Evolutionary conservation across 2,113 vertebrate genomes (phyloP).

Genomic region (Salvelinus alpinus): DNA sequence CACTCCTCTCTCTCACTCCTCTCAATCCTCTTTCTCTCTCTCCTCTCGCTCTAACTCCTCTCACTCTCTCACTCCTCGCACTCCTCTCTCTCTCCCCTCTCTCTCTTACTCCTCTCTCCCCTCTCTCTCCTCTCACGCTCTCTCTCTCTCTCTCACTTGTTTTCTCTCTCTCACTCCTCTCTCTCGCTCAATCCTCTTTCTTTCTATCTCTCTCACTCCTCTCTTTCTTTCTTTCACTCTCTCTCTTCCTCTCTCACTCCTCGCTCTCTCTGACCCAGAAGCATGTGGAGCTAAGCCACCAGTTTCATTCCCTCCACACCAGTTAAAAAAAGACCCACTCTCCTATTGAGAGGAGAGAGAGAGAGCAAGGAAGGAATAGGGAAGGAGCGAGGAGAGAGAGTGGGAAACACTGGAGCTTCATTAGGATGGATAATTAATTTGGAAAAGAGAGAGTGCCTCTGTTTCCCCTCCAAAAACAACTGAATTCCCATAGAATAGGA

Average conservation of each 20-base stretch:
- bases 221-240: background rate
- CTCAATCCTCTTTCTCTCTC: too few species aligned
- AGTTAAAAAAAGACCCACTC: constrained; percentile 63
- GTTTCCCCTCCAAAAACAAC: background rate
- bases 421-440: constrained; percentile 8
- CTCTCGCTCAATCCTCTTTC: background rate
- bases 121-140: background rate
- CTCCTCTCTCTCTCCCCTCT: background rate
- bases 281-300: constrained; percentile 17
- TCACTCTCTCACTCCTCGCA: too few species aligned
- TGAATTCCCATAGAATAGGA: background rate
- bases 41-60: too few species aligned
- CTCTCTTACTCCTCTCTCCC: background rate
- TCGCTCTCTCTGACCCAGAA: constrained; percentile 64
- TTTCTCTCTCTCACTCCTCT: background rate
- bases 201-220: background rate
- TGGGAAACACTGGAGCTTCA: background rate
- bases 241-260: constrained; percentile 11
- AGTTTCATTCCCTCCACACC: constrained; percentile 37
- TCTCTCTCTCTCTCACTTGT: too few species aligned
- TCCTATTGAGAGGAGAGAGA: constrained; percentile 36
- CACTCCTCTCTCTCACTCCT: too few species aligned
- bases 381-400: background rate
- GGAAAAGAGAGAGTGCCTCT: background rate
- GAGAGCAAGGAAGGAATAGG: too few species aligned